Base-by-base conservation (phyloP, 2,113 vertebrate genomes). In the Forbesichthys papilliferus region DNA sequence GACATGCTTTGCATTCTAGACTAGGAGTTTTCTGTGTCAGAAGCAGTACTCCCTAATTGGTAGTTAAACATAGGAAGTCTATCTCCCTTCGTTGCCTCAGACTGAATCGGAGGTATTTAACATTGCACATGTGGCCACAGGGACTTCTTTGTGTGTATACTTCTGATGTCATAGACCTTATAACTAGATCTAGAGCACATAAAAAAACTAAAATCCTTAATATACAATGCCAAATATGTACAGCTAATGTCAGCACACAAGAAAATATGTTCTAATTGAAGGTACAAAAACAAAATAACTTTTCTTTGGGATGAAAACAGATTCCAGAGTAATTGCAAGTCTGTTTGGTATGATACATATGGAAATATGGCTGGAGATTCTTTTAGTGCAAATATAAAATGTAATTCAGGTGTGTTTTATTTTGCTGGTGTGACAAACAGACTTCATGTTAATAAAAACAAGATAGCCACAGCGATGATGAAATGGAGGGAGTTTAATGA, bases 31-130 rank as follows among this genome's bases (percentile, higher is more conserved):
- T 73, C 20, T 27, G 51, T 64, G 63, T 74, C 13, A 71, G 11
- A 65, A 68, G 34, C 48, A 47, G 63, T 42, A 27, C 54, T 61
- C 67, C 56, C 70, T 74, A 83, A 78, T 71, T 78, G 69, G 58
- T 70, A 63, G 61, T 80, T 56, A 78, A 82, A 79, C 54, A 64
- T 62, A 73, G 78, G 74, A 67, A 75, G 58, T 62, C 66, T 61
- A 77, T 68, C 51, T 64, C 61, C 4, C 55, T 73, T 73, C 63
- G 71, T 48, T 58, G 48, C 48, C 51, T 60, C 55, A 59, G 34
- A 71, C 54, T 51, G 52, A 73, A 73, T 64, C 20, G 57, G n/a
- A 60, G 67, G 48, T 46, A 52, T 33, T 62, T 60, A 59, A 56
- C 42, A 14, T 68, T 68, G 56, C 57, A 46, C 55, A 13, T 64